phyloP scores from a whole-genome alignment of 2,888 invertebrate genomes.

The Tachina grossa region DNA sequence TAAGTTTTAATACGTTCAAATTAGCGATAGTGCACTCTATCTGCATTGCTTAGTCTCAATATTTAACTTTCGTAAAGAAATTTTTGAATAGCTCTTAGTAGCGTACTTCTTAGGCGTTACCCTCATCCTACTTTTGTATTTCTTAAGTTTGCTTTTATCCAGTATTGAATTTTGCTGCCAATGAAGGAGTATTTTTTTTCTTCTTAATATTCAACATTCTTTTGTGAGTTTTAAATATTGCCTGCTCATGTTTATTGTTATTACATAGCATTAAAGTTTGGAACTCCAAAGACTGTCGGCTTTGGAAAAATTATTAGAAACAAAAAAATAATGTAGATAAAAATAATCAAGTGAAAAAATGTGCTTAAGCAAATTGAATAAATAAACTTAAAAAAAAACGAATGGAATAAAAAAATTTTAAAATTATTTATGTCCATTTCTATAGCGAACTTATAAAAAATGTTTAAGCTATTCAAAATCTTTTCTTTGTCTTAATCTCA shows the following conservation, averaged over 20 bases:
- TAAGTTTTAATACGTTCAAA: too few relatives aligned
- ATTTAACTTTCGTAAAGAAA: too few relatives aligned
- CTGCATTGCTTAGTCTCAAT: too few relatives aligned
- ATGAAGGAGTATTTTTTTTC: not conserved
- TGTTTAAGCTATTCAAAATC: too few relatives aligned
- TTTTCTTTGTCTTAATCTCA: too few relatives aligned
- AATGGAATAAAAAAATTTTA: not conserved
- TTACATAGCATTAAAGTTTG: slow-evolving; percentile 16
- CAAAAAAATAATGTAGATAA: not conserved
- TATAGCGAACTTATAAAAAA: too few relatives aligned
- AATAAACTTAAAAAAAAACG: not conserved
- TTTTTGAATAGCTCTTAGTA: not conserved
- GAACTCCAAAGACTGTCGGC: not conserved
- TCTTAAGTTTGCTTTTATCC: not conserved
- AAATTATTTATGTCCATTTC: too few relatives aligned
- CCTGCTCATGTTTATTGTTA: slow-evolving; percentile 27
- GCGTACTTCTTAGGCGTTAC: not conserved
- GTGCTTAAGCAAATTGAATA: not conserved
- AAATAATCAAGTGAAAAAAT: not conserved
- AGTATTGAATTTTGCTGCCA: not conserved
- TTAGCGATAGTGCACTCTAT: too few relatives aligned
- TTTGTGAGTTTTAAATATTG: slow-evolving; percentile 27
- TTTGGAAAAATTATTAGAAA: not conserved
- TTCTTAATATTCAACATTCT: slow-evolving; percentile 38
- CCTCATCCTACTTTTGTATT: not conserved